Percentiles rank a stretch among this genome's conserved stretches.
phyloP scores from a whole-genome alignment of 2,113 vertebrate species.

The Amazona vittata region DNA sequence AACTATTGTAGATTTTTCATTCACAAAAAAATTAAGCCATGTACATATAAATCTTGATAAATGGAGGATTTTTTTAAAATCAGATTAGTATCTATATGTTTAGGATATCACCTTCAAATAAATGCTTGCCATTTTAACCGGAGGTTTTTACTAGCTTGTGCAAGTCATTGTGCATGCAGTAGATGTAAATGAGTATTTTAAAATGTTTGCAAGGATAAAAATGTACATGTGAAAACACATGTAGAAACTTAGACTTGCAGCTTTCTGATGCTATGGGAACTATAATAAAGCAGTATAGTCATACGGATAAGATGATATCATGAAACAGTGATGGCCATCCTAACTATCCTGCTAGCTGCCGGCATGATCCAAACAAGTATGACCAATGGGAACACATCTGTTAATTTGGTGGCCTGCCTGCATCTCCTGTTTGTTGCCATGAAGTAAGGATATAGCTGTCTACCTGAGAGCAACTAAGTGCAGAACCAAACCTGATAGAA shows the following conservation, averaged over 20 bases:
- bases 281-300: background rate
- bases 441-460: background rate
- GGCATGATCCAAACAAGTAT: background rate
- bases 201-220: background rate
- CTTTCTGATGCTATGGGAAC: background rate
- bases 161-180: background rate
- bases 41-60: background rate
- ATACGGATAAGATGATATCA: background rate
- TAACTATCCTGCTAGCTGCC: background rate
- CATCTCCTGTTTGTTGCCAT: background rate
- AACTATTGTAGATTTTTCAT: background rate
- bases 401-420: background rate
- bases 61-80: background rate
- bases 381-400: background rate
- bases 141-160: background rate
- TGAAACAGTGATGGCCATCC: accelerated
- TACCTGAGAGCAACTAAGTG: background rate
- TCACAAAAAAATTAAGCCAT: background rate
- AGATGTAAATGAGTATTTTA: background rate
- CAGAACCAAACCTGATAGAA: background rate
- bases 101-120: background rate
- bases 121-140: background rate
- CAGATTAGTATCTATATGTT: background rate
- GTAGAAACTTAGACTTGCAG: background rate
- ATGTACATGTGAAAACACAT: background rate